Percentiles rank a stretch among this genome's conserved stretches.
phyloP scores from a whole-genome alignment of 2,797 vertebrate genomes.

The Premnoplex brunnescens region DNA sequence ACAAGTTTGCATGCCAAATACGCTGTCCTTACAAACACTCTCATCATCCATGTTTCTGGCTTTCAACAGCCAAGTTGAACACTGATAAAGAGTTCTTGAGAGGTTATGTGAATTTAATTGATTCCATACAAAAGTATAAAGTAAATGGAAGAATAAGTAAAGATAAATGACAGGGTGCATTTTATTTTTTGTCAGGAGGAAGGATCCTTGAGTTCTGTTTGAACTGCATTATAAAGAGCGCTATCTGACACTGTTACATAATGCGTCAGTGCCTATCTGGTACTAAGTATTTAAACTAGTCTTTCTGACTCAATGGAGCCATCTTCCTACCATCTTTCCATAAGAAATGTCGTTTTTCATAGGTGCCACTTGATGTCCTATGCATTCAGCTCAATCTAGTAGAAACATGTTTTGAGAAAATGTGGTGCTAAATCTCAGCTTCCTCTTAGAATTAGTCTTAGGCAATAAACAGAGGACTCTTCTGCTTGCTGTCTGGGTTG shows the following conservation, averaged over 20 bases:
- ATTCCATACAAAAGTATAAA: not conserved
- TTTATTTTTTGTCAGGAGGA: not conserved
- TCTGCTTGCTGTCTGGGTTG: not conserved
- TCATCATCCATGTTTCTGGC: not conserved
- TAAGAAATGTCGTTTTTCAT: not conserved
- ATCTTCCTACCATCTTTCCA: not conserved
- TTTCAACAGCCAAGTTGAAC: not conserved
- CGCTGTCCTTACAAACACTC: not conserved
- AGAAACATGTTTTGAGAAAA: not conserved
- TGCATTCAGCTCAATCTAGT: not conserved
- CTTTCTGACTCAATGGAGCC: not conserved
- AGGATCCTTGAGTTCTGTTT: not conserved
- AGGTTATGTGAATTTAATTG: not conserved
- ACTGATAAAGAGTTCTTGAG: not conserved
- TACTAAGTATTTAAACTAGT: not conserved
- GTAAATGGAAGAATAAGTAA: not conserved
- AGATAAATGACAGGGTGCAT: accelerated
- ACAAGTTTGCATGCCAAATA: not conserved
- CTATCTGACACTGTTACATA: not conserved
- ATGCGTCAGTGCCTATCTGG: not conserved
- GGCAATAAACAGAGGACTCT: not conserved
- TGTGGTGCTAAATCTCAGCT: not conserved
- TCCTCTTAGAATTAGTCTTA: not conserved
- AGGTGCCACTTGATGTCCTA: not conserved
- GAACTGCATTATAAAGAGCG: not conserved